phyloP scores from a whole-genome alignment of 2,113 vertebrate species.

The Illadopsis cleaveri region DNA sequence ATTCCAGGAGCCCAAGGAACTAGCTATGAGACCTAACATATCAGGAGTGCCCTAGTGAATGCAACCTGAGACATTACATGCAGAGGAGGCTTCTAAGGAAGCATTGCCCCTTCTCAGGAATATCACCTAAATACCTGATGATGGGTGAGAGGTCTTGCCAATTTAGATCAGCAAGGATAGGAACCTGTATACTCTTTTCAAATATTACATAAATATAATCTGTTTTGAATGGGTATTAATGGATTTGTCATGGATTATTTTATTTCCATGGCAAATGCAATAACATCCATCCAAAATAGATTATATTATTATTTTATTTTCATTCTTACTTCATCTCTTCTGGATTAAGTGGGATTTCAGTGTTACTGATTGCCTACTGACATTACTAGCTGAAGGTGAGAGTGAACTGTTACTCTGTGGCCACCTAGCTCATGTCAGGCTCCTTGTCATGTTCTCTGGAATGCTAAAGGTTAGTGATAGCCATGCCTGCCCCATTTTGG shows the following conservation, averaged over 20 bases:
- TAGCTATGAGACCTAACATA: background rate
- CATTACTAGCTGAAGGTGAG: background rate
- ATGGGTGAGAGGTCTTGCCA: background rate
- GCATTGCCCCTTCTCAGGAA: background rate
- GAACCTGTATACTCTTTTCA: background rate
- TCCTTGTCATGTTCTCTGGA: background rate
- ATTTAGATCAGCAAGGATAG: background rate
- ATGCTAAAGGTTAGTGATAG: background rate
- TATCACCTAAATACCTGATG: background rate
- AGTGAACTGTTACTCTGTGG: background rate
- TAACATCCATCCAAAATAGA: background rate
- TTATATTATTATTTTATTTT: background rate
- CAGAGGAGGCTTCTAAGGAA: background rate
- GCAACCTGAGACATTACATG: background rate
- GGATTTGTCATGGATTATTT: background rate
- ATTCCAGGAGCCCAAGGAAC: background rate
- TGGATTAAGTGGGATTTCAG: background rate
- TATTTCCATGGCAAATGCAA: background rate
- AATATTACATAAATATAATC: background rate
- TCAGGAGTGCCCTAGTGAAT: background rate
- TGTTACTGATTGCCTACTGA: background rate
- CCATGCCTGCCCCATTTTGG: background rate
- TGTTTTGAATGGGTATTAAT: background rate
- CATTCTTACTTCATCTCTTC: background rate
- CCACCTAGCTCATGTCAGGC: background rate